A percentile compares a stretch with the other conserved stretches of the same genome.
Conservation (phyloP, 2,888 invertebrate genomes). For the Torymus aiolomorphi region DNA sequence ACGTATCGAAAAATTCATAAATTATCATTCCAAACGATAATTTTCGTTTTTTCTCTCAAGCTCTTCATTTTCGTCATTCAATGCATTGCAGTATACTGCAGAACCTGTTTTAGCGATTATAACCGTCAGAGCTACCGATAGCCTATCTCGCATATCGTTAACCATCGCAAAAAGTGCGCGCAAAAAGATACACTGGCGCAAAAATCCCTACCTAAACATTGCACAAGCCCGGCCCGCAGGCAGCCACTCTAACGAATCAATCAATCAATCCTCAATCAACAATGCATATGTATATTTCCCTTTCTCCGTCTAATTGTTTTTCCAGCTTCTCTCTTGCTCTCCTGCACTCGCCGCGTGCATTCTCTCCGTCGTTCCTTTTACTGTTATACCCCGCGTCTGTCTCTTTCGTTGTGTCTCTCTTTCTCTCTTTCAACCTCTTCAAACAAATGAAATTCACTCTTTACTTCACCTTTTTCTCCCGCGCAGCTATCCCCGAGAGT, state of each 20-base stretch:
- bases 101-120: too few relatives aligned
- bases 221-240: not conserved
- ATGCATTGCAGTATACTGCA: too few relatives aligned
- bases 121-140: too few relatives aligned
- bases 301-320: conserved; percentile 3
- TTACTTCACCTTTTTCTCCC: conserved; percentile 18
- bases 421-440: not conserved
- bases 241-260: not conserved
- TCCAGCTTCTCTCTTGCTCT: not conserved
- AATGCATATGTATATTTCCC: not conserved
- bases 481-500: not conserved
- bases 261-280: not conserved
- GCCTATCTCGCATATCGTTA: too few relatives aligned
- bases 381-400: not conserved
- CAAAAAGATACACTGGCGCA: not conserved
- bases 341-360: too few relatives aligned
- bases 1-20: too few relatives aligned
- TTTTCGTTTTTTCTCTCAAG: too few relatives aligned
- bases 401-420: not conserved
- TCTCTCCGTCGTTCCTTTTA: not conserved
- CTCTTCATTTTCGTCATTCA: too few relatives aligned
- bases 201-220: not conserved
- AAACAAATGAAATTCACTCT: conserved; percentile 20
- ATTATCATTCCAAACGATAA: too few relatives aligned
- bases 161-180: not conserved